Conservation (phyloP, 1,140 invertebrate genomes). For the Drosophila kepulauana region DNA sequence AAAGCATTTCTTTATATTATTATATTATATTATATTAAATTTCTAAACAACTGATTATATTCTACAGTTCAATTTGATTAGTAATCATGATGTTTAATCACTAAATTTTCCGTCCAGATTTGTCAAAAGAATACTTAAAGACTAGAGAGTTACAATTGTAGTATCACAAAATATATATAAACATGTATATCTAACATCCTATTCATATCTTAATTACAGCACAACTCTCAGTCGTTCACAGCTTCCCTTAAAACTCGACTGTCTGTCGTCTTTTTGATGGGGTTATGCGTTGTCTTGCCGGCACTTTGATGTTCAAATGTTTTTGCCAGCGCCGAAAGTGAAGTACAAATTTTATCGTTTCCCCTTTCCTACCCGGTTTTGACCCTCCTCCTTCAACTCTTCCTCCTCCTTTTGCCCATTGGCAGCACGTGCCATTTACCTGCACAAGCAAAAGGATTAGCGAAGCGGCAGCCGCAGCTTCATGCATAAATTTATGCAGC, state of each 20-base stretch:
- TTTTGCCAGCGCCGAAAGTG: slow-evolving; percentile 44
- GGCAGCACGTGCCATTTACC: slow-evolving; percentile 2
- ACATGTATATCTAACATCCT: no score
- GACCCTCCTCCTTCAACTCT: not conserved
- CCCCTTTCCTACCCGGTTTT: not conserved
- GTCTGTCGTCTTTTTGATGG: not conserved
- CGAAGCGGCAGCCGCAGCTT: slow-evolving; percentile 23
- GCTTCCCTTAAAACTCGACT: not conserved
- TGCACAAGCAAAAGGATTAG: slow-evolving; percentile 47
- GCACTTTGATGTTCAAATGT: slow-evolving; percentile 71
- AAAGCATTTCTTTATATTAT: no score
- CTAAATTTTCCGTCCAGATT: no score
- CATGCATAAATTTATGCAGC: slow-evolving; percentile 50
- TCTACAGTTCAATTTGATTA: no score
- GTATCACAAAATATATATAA: no score
- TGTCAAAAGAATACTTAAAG: no score
- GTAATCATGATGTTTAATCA: no score
- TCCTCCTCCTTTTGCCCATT: no score
- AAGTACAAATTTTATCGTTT: slow-evolving; percentile 39
- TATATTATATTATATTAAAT: no score
- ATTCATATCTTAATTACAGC: not conserved
- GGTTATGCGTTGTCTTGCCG: slow-evolving; percentile 14
- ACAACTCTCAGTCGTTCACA: not conserved
- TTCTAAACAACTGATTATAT: no score
- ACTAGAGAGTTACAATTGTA: no score